phyloP scores from a whole-genome alignment of 2,888 invertebrate species.

The Cerceris rybyensis region DNA sequence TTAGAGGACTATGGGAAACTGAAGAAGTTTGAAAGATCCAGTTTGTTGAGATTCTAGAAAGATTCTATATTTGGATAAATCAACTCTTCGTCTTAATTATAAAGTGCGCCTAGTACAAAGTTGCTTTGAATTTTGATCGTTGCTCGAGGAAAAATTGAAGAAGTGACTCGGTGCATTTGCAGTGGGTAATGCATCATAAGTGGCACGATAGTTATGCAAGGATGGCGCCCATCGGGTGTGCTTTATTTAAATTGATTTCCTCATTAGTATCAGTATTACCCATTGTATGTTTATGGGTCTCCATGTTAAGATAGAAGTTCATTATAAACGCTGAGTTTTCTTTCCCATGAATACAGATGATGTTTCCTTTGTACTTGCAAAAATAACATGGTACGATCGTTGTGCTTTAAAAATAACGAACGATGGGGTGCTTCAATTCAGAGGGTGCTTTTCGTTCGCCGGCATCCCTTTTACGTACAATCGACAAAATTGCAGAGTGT shows the following conservation, averaged over 20 bases:
- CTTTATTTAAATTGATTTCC: constrained; percentile 73
- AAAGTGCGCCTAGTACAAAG: too few species aligned
- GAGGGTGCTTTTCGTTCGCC: not conserved
- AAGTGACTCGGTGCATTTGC: constrained; percentile 18
- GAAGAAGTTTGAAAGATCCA: too few species aligned
- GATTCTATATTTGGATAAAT: too few species aligned
- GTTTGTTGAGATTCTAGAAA: too few species aligned
- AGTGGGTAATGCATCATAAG: constrained; percentile 21
- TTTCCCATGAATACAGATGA: constrained; percentile 46
- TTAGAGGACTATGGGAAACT: too few species aligned
- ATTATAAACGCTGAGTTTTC: constrained; percentile 38
- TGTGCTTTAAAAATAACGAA: constrained; percentile 35
- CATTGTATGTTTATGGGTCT: constrained; percentile 75
- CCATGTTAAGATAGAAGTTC: constrained; percentile 56
- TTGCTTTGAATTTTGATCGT: constrained; percentile 12
- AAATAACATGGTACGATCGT: constrained; percentile 20
- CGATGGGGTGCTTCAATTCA: constrained; percentile 3
- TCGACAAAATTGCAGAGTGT: constrained; percentile 23
- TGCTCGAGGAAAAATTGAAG: constrained; percentile 8
- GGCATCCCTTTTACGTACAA: not conserved
- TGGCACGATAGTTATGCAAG: constrained; percentile 64
- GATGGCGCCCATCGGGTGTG: constrained; percentile 54
- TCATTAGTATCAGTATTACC: constrained; percentile 65
- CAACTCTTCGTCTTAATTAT: too few species aligned
- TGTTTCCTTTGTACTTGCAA: constrained; percentile 34